Base-by-base conservation (phyloP, 2,797 vertebrate genomes). In the Gadopsis marmoratus region DNA sequence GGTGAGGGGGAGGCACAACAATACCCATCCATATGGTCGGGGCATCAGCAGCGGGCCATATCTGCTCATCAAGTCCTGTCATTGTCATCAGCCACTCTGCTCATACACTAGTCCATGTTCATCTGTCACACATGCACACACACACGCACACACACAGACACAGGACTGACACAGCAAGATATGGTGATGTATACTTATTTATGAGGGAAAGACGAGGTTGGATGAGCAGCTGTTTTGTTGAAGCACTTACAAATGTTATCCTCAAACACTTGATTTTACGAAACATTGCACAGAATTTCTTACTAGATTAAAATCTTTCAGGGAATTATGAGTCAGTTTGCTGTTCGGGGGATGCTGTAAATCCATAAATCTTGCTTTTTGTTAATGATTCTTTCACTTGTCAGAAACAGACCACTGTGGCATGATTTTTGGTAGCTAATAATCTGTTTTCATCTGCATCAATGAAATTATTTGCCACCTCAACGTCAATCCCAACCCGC, bases 11-110 rank as follows among this genome's bases (percentile, higher is more conserved):
- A 91, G 91, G 90, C 84, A 89, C 90, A 92, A 94, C 93, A 95
- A 94, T 94, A 93, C 90, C 89, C 90, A 33, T 92, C 93, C 95
- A 95, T 95, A 95, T 95, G 95, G 94, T 90, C 88, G 90, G 88
- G 92, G 92, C 91, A 93, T 94, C 91, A 90, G 91, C 87, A 91
- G 82, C 64, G 85, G 80, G 88, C 92, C 91, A 88, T 86, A 91
- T 90, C 93, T 87, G 91, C 91, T 93, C 92, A 92, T 92, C 93
- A 93, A 91, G 80, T 88, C 88, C 90, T 92, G 89, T 93, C 91
- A 92, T 93, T 92, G 89, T 94, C 91, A 91, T 91, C 91, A 86
- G 82, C 86, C 83, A 70, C 84, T 87, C 86, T 86, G 85, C 85
- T 88, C 84, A 84, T 81, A 87, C 89, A 83, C 88, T 79, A 77